Conservation (phyloP, 1,140 invertebrate genomes). For the Eufriesea mexicana region DNA sequence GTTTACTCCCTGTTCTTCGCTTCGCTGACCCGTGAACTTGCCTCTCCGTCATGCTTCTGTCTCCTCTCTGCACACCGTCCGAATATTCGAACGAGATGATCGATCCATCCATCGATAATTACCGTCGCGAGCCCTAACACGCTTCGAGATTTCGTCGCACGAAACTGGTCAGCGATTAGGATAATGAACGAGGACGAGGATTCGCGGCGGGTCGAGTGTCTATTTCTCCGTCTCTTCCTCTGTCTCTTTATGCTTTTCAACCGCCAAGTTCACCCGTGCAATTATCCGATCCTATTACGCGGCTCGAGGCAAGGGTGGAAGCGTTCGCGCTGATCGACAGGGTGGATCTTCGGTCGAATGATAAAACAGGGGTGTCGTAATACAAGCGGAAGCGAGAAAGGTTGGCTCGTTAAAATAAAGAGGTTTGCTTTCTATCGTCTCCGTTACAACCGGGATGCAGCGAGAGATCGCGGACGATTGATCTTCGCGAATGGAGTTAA, state of each 20-base stretch:
- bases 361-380: not conserved
- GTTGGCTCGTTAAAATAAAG: not conserved
- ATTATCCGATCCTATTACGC: not conserved
- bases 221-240: too few relatives aligned
- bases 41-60: not conserved
- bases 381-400: not conserved
- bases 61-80: not conserved
- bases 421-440: not conserved
- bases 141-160: not conserved
- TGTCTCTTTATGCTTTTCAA: not conserved
- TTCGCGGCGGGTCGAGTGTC: too few relatives aligned
- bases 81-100: conserved; percentile 12
- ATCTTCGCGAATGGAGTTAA: conserved; percentile 24
- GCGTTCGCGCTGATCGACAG: too few relatives aligned
- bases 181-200: not conserved
- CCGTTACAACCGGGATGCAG: not conserved
- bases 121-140: not conserved
- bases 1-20: conserved; percentile 48
- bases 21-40: conserved; percentile 35
- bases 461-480: not conserved
- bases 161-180: not conserved
- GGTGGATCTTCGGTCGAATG: not conserved
- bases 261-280: not conserved
- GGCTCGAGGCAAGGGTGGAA: too few relatives aligned
- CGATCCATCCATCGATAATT: conserved; percentile 4